Percentiles rank a stretch among this genome's conserved stretches.
phyloP scores from a whole-genome alignment of 2,797 vertebrate genomes.

The Bufotes viridis region DNA sequence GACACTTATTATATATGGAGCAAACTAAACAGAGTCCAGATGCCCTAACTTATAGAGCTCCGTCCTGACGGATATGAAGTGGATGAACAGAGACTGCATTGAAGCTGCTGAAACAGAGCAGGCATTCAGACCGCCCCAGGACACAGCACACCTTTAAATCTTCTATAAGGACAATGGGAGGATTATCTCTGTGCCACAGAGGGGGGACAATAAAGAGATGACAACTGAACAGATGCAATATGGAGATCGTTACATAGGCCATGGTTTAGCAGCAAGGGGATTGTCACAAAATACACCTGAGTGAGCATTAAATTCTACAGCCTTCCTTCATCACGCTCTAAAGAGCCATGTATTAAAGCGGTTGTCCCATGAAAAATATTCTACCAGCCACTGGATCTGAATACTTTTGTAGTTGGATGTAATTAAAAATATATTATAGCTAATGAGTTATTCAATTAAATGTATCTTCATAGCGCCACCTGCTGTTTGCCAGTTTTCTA shows the following conservation, averaged over 20 bases:
- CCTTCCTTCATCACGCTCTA: too few relatives aligned
- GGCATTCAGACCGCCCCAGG: not conserved
- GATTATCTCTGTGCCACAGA: not conserved
- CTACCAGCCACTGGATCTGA: too few relatives aligned
- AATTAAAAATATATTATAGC: too few relatives aligned
- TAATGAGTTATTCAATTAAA: too few relatives aligned
- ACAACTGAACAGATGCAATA: not conserved
- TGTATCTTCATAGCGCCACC: too few relatives aligned
- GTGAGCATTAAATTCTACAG: too few relatives aligned
- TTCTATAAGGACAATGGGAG: not conserved
- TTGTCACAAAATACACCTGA: not conserved
- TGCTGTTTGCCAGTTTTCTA: too few relatives aligned
- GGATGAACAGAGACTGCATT: not conserved
- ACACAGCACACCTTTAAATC: not conserved
- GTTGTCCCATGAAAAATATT: too few relatives aligned
- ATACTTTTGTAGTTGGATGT: too few relatives aligned
- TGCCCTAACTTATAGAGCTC: not conserved
- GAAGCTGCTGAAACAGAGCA: not conserved
- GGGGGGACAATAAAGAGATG: not conserved
- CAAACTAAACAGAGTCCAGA: not conserved
- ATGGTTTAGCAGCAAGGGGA: not conserved
- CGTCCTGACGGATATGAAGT: not conserved
- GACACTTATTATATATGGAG: not conserved
- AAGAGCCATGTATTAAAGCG: too few relatives aligned
- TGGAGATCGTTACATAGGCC: not conserved